Percentiles rank a stretch among this genome's conserved stretches.
These are phyloP conservation scores for Eira barbara DNA, from an alignment of 2,113 vertebrate genomes.

Conservation along the genomic window DNA sequence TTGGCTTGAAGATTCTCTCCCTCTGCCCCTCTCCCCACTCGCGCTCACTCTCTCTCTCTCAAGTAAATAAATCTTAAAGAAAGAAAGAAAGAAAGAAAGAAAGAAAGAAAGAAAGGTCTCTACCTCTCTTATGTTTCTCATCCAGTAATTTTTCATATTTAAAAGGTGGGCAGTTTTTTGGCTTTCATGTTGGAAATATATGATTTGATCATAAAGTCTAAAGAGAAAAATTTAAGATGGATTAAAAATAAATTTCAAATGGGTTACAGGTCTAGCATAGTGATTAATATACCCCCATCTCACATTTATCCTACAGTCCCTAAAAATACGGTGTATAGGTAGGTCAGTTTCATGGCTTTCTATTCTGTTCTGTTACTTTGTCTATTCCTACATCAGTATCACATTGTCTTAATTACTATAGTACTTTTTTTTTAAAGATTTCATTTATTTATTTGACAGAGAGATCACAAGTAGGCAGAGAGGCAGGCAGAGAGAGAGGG, in stretches of 20 bases:
- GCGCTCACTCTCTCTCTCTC: neutral
- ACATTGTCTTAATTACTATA: neutral
- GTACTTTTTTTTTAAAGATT: neutral
- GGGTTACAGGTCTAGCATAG: neutral
- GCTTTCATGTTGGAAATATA: conserved; percentile 2
- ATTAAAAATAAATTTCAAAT: conserved; percentile 45
- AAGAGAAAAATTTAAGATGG: neutral
- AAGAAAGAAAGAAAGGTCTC: neutral
- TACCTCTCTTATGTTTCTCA: neutral
- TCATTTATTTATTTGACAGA: no score
- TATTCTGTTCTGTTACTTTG: neutral
- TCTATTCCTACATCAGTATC: neutral
- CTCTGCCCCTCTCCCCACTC: neutral
- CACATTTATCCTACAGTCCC: neutral
- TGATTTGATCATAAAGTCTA: neutral
- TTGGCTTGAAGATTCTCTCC: neutral
- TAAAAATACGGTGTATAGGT: neutral
- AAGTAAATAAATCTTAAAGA: neutral
- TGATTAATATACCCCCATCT: neutral
- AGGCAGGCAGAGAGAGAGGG: no score
- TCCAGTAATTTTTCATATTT: neutral
- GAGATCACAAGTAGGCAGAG: no score
- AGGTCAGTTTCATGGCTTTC: neutral
- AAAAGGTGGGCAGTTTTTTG: neutral
- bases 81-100: no score